Conservation (phyloP, 2,888 invertebrate species). For the Antheraea assamensis region DNA sequence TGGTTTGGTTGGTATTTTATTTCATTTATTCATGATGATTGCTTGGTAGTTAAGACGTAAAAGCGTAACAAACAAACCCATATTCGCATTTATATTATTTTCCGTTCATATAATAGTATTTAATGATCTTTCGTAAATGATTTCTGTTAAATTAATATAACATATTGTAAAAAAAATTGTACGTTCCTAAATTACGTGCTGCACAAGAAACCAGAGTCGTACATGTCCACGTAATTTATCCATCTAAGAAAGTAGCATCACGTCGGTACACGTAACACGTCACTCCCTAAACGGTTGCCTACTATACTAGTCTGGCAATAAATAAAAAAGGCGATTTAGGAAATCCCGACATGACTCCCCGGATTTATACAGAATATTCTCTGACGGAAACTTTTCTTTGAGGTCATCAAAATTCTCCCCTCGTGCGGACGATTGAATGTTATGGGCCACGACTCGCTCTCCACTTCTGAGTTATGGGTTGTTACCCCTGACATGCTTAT, state of each 20-base stretch:
- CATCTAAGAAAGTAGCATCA: conserved; percentile 53
- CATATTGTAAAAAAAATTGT: conserved; percentile 12
- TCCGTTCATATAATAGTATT: neutral
- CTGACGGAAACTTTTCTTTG: conserved; percentile 74
- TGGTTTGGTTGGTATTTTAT: too few species aligned
- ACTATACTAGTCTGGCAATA: conserved; percentile 68
- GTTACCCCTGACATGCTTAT: conserved; percentile 67
- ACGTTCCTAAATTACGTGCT: conserved; percentile 17
- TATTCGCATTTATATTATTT: neutral
- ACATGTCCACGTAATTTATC: conserved; percentile 45
- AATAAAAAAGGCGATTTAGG: conserved; percentile 78
- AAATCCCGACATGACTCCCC: conserved; percentile 77
- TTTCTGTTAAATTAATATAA: neutral
- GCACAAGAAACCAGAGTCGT: conserved; percentile 41
- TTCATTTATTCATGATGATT: too few species aligned
- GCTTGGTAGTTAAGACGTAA: too few species aligned
- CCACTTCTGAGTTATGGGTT: conserved; percentile 72
- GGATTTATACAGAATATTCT: conserved; percentile 77
- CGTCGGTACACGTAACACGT: conserved; percentile 62
- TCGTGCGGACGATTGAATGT: conserved; percentile 79
- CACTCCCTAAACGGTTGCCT: conserved; percentile 68
- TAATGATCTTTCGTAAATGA: neutral
- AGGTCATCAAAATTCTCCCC: conserved; percentile 78
- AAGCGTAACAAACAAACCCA: too few species aligned
- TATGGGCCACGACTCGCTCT: conserved; percentile 76